Evolutionary conservation across 1,140 invertebrate species (phyloP).

Genomic region (Caenorhabditis inopinata): DNA sequence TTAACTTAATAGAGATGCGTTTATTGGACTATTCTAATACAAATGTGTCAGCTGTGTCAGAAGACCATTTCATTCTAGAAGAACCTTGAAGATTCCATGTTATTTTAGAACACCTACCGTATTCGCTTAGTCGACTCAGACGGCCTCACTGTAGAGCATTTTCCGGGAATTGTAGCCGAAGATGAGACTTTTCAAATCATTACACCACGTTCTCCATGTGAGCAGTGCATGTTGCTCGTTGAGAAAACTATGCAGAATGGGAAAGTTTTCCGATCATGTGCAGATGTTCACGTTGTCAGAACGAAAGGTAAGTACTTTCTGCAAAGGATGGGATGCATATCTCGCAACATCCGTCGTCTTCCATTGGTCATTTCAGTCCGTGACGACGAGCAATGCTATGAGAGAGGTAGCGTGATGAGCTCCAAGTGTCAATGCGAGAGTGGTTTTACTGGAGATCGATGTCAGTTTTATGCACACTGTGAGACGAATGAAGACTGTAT

Average conservation of each 20-base stretch:
- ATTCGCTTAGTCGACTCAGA: constrained; percentile 79
- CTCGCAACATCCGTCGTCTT: too few relatives aligned
- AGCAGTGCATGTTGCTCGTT: constrained; percentile 67
- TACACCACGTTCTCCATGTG: constrained; percentile 71
- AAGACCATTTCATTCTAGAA: too few relatives aligned
- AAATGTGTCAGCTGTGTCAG: too few relatives aligned
- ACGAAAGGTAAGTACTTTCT: background rate
- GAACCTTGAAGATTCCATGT: too few relatives aligned
- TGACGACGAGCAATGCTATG: constrained; percentile 35
- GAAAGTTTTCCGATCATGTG: constrained; percentile 2
- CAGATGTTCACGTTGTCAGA: background rate
- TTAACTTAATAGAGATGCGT: too few relatives aligned
- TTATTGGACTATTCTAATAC: too few relatives aligned
- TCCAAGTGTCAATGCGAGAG: constrained; percentile 52
- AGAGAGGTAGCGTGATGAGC: constrained; percentile 47
- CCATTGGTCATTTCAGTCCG: background rate
- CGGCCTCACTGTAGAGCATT: constrained; percentile 78
- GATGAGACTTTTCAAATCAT: background rate
- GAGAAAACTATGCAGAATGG: constrained; percentile 56
- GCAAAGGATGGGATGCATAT: too few relatives aligned
- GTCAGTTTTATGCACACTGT: constrained; percentile 57
- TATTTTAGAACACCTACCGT: constrained; percentile 81
- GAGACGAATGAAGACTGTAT: constrained; percentile 45
- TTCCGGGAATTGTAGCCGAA: constrained; percentile 70
- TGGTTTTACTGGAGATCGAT: constrained; percentile 53